Evolutionary conservation across 2,113 vertebrate species (phyloP).

Genomic region (Sylvia atricapilla): DNA sequence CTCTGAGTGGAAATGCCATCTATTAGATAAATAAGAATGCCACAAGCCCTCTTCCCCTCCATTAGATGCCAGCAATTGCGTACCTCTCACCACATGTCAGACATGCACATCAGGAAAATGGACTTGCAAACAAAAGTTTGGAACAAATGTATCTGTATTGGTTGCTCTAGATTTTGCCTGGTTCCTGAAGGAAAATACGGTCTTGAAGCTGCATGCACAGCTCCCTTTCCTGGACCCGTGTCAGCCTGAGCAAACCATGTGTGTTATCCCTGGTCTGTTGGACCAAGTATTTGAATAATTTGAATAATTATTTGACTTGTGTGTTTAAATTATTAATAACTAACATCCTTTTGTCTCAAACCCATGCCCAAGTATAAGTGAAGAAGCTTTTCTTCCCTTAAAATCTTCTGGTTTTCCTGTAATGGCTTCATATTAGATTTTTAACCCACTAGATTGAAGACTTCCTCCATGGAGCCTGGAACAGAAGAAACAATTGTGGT

Average conservation of each 20-base stretch:
- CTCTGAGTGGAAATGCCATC: not conserved
- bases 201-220: not conserved
- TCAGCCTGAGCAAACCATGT: not conserved
- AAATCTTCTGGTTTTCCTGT: not conserved
- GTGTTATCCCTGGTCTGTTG: not conserved
- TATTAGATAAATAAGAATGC: not conserved
- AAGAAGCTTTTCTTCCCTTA: not conserved
- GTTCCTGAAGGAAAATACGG: not conserved
- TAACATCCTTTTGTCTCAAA: not conserved
- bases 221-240: not conserved
- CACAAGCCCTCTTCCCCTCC: not conserved
- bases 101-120: not conserved
- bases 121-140: not conserved
- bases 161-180: not conserved
- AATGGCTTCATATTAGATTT: not conserved
- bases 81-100: accelerated
- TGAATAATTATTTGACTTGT: not conserved
- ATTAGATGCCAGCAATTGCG: not conserved
- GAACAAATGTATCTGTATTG: not conserved
- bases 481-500: not conserved
- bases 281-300: not conserved
- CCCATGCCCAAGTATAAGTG: not conserved
- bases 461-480: not conserved
- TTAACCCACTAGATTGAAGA: not conserved
- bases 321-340: not conserved